Conservation (phyloP, 1,140 invertebrate genomes). For the Drosophila tsacasi region DNA sequence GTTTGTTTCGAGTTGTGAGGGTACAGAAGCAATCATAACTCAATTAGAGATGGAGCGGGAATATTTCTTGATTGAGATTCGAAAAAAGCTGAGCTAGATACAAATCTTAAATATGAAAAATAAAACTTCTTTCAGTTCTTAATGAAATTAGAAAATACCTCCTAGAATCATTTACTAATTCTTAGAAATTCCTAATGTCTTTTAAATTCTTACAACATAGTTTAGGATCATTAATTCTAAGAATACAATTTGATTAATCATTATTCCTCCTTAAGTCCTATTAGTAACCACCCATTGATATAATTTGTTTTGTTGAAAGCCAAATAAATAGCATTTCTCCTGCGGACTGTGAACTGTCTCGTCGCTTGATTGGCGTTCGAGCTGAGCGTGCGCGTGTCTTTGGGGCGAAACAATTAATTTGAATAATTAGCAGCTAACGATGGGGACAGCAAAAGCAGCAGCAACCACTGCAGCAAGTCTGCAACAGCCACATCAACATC, state of each 20-base stretch:
- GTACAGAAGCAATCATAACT: slow-evolving; percentile 46
- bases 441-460: slow-evolving; percentile 34
- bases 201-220: not conserved
- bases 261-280: not conserved
- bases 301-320: slow-evolving; percentile 28
- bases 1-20: slow-evolving; percentile 9
- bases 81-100: not conserved
- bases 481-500: slow-evolving; percentile 24
- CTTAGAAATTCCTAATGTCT: not conserved
- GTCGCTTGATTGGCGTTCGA: slow-evolving; percentile 78
- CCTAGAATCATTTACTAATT: too few relatives aligned
- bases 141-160: not conserved
- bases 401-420: slow-evolving; percentile 78
- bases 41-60: slow-evolving; percentile 15
- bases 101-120: not conserved
- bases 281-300: slow-evolving; percentile 9
- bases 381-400: slow-evolving; percentile 77
- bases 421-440: slow-evolving; percentile 83
- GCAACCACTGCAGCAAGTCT: slow-evolving; percentile 12
- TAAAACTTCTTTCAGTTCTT: not conserved
- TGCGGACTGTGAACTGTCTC: slow-evolving; percentile 9
- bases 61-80: not conserved
- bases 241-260: not conserved
- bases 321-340: slow-evolving; percentile 12
- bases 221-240: too few relatives aligned